A percentile compares a stretch with the other conserved stretches of the same genome.
phyloP scores from a whole-genome alignment of 2,797 vertebrate species.

The Dendrocincla tyrannina region DNA sequence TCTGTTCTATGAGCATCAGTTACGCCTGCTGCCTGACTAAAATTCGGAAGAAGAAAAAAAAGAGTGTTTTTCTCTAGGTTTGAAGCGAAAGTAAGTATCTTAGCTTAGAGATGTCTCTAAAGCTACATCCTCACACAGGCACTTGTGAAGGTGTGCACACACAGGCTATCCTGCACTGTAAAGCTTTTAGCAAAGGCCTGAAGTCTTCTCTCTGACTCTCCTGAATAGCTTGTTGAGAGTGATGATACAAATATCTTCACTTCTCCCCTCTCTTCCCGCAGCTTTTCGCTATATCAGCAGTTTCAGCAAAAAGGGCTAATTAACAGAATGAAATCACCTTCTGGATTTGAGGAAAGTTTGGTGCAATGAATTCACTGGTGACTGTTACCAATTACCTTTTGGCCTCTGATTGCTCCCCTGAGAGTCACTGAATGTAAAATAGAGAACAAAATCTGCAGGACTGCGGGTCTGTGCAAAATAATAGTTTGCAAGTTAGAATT shows the following conservation, averaged over 20 bases:
- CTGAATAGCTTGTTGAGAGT: not conserved
- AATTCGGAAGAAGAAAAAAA: not conserved
- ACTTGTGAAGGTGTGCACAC: fast-evolving
- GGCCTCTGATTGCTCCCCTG: not conserved
- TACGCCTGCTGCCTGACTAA: not conserved
- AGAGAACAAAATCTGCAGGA: not conserved
- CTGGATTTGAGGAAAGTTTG: not conserved
- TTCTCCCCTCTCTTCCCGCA: not conserved
- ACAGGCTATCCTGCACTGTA: not conserved
- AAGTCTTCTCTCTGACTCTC: not conserved
- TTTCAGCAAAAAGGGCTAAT: not conserved
- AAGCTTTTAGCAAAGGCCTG: not conserved
- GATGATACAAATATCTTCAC: not conserved
- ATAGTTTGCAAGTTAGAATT: conserved; percentile 26
- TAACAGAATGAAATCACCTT: not conserved
- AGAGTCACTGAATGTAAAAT: not conserved
- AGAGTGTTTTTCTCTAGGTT: not conserved
- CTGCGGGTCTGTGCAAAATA: not conserved
- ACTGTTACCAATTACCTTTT: conserved; percentile 14
- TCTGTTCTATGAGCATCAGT: fast-evolving
- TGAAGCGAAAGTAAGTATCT: not conserved
- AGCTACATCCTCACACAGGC: not conserved
- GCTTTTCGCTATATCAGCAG: not conserved
- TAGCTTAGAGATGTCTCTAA: not conserved
- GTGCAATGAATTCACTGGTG: not conserved